A percentile compares a stretch with the other conserved stretches of the same genome.
Evolutionary conservation across 2,888 invertebrate genomes (phyloP).

Genomic region (Campaea margaritaria): DNA sequence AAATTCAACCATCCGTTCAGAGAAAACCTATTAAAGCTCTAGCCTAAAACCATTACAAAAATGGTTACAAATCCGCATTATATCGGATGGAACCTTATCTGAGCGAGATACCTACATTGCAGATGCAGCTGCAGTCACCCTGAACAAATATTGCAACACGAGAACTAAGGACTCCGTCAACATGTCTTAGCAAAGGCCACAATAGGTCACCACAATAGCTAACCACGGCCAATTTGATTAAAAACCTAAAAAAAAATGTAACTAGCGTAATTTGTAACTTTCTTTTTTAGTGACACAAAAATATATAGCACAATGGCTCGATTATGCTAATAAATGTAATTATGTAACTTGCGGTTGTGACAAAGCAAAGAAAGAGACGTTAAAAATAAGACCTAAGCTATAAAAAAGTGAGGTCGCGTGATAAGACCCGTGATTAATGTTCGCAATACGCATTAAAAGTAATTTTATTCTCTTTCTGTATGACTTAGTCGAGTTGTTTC

Average conservation of each 20-base stretch:
- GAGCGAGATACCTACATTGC: background rate
- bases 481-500: constrained; percentile 49
- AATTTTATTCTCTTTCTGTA: constrained; percentile 60
- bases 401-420: constrained; percentile 42
- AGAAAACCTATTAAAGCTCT: no score
- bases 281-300: background rate
- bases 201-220: no score
- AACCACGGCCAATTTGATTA: no score
- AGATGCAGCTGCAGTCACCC: constrained; percentile 11
- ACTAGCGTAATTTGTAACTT: no score
- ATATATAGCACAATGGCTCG: background rate
- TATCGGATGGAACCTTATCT: no score
- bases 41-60: no score
- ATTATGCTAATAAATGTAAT: constrained; percentile 16
- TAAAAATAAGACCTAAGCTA: constrained; percentile 36
- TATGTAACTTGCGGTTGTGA: constrained; percentile 31
- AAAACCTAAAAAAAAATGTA: no score
- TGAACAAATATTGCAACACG: background rate
- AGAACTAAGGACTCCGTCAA: no score
- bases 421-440: constrained; percentile 53
- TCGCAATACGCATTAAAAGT: constrained; percentile 60
- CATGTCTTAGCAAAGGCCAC: no score
- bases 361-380: constrained; percentile 34
- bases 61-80: no score
- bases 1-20: no score